These are phyloP conservation scores for Glaucopsyche alexis DNA, from an alignment of 2,888 invertebrate genomes.

Conservation along the genomic window DNA sequence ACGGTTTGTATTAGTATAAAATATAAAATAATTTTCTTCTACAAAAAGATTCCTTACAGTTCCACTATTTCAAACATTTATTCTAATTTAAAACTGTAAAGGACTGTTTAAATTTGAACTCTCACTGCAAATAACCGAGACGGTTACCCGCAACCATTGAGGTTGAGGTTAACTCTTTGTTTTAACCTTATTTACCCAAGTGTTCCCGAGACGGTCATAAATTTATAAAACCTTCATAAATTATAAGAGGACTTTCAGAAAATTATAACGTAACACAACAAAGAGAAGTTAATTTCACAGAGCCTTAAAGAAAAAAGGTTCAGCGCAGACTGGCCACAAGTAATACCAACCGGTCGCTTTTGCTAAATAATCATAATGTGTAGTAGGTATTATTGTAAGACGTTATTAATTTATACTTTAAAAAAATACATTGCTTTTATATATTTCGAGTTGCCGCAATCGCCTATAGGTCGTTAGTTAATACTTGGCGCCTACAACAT, in stretches of 20 bases:
- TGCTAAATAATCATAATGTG: too few relatives aligned
- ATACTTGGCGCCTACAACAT: too few relatives aligned
- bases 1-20: too few relatives aligned
- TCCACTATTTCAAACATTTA: neutral
- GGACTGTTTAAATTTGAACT: neutral
- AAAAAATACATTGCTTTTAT: too few relatives aligned
- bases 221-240: conserved; percentile 15
- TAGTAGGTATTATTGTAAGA: too few relatives aligned
- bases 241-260: neutral
- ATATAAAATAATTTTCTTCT: neutral
- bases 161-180: conserved; percentile 13
- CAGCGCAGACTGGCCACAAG: neutral
- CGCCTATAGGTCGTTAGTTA: too few relatives aligned
- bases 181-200: conserved; percentile 17
- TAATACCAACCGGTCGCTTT: neutral
- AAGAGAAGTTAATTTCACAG: neutral
- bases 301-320: neutral
- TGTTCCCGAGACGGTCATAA: conserved; percentile 19
- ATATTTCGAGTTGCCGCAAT: too few relatives aligned
- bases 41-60: neutral
- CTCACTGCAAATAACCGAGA: conserved; percentile 3
- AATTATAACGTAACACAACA: neutral
- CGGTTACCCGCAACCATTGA: neutral
- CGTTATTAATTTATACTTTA: too few relatives aligned
- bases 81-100: neutral